Base-by-base conservation (phyloP, 2,797 vertebrate genomes). In the Myotis planiceps region DNA sequence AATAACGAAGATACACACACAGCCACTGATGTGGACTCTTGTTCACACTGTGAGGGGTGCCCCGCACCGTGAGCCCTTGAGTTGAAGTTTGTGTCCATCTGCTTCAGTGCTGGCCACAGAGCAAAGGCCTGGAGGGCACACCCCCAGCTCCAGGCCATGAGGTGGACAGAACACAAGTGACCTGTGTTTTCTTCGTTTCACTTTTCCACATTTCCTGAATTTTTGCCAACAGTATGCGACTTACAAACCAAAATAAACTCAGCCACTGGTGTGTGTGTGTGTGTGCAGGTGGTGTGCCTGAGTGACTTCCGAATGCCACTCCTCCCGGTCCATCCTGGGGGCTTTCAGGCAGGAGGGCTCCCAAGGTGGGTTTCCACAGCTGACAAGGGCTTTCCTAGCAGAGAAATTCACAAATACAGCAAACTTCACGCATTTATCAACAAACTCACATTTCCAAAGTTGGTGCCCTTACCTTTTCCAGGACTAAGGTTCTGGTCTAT, bases 401-500 rank as follows among this genome's bases (percentile, higher is more conserved):
- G 69, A 37, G 29, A n/a, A 19, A 45, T 5, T 19, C 85, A 39
- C n/a, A 12, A 7, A 53, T 16, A 27, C 23, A 68, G 4, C 60
- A 25, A 25, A 13, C 53, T 8, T 6, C 53, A 66, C 74, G 72
- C 49, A 49, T 4, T 55, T 9, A 45, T 29, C 81, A 25, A 37
- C 83, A 90, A 65, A 68, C 72, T 27, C 29, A 32, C 63, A 15
- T 89, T 80, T 92, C 27, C 88, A 65, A 47, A 66, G 42, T 6
- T 66, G 68, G 49, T 18, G 4, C 65, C 95, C 98, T 99, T 98
- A 99, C 99, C 99, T 99, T 99, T 99, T 97, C 99, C 99, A 65
- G 99, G 99, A 98, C 99, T 99, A 97, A 99, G 98, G 99, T 99
- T 99, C 99, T 99, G 99, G 99, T 99, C 99, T 97, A 99, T 99